Percentiles rank a stretch among this genome's conserved stretches.
Evolutionary conservation across 1,140 invertebrate genomes (phyloP).

Genomic region (Hyposmocoma kahamanoa): DNA sequence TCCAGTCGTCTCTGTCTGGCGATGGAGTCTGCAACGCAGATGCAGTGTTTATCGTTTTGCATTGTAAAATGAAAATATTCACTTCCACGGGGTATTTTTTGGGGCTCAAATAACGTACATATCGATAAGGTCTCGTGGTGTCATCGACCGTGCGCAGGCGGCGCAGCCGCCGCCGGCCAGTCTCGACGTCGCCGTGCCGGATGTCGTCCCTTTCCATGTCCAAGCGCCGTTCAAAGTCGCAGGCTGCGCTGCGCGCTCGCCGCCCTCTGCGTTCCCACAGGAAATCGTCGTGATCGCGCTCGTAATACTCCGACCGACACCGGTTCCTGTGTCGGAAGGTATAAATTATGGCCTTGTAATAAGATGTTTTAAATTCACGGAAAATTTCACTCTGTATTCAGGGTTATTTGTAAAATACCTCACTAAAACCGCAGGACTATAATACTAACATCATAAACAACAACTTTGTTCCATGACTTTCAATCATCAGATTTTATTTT

Average conservation of each 20-base stretch:
- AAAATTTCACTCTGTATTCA: too few relatives aligned
- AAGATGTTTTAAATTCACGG: too few relatives aligned
- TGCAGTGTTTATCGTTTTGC: too few relatives aligned
- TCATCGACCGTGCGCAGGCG: constrained; percentile 50
- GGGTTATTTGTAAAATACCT: too few relatives aligned
- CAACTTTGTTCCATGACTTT: too few relatives aligned
- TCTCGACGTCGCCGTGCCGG: constrained; percentile 11
- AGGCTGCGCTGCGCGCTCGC: constrained; percentile 47
- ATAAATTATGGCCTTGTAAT: too few relatives aligned
- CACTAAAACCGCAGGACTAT: too few relatives aligned
- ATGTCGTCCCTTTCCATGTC: constrained; percentile 19
- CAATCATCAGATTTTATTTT: too few relatives aligned
- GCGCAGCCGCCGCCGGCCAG: constrained; percentile 19
- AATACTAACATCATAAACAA: too few relatives aligned
- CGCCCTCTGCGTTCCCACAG: constrained; percentile 24
- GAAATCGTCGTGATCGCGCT: constrained; percentile 35
- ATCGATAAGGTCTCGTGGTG: constrained; percentile 17
- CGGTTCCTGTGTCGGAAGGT: constrained; percentile 19
- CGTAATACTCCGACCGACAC: constrained; percentile 50
- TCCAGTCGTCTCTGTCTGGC: constrained; percentile 51
- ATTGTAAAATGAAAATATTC: too few relatives aligned
- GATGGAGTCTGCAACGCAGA: constrained; percentile 41
- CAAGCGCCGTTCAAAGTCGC: constrained; percentile 38
- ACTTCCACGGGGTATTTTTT: too few relatives aligned
- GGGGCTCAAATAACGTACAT: constrained; percentile 27